Evolutionary conservation across 2,113 vertebrate genomes (phyloP).

Genomic region (Pedionomus torquatus): DNA sequence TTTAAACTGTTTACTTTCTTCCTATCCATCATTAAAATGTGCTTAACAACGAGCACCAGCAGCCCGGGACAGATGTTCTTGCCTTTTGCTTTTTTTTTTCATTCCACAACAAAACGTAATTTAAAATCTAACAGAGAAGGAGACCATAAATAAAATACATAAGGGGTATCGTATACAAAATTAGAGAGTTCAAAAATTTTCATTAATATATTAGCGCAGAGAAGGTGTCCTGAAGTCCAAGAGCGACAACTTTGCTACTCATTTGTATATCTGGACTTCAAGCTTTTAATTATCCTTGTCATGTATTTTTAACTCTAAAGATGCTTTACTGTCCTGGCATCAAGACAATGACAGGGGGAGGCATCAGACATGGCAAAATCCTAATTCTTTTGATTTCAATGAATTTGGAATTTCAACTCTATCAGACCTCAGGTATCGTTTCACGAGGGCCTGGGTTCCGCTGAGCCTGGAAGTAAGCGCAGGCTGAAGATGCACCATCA

Average conservation of each 20-base stretch:
- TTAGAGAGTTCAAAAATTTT: background rate
- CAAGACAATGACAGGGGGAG: background rate
- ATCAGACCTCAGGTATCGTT: background rate
- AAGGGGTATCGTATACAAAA: background rate
- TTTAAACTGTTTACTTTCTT: background rate
- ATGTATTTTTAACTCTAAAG: background rate
- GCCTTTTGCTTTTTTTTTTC: background rate
- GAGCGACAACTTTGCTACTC: background rate
- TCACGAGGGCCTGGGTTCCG: background rate
- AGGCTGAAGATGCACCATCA: background rate
- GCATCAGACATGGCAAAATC: background rate
- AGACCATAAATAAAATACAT: background rate
- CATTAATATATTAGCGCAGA: background rate
- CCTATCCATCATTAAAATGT: background rate
- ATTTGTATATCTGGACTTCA: background rate
- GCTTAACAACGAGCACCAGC: background rate
- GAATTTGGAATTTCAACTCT: background rate
- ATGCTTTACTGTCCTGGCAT: background rate
- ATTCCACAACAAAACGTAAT: background rate
- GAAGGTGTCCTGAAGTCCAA: background rate
- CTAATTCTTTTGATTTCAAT: background rate
- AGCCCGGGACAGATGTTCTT: background rate
- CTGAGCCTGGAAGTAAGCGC: background rate
- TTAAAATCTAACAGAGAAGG: background rate
- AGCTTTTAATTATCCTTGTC: background rate